Conservation (phyloP, 2,888 invertebrate species). For the Cheilosia urbana region DNA sequence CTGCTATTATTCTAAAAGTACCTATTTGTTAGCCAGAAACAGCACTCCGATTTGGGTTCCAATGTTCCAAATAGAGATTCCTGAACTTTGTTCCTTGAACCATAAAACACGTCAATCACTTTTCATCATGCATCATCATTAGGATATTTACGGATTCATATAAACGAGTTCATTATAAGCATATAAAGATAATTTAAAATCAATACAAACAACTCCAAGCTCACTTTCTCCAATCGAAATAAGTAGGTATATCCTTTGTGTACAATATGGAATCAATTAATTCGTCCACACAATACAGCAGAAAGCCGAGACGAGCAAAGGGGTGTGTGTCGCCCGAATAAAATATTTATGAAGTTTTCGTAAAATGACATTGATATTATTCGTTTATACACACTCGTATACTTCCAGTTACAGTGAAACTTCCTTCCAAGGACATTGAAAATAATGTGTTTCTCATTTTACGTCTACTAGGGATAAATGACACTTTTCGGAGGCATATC, state of each 20-base stretch:
- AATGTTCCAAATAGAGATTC: too few species aligned
- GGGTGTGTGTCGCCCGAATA: constrained; percentile 5
- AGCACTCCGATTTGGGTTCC: too few species aligned
- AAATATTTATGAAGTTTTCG: constrained; percentile 32
- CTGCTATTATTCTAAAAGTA: too few species aligned
- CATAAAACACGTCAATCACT: neutral
- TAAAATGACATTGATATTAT: constrained; percentile 18
- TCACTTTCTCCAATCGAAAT: neutral
- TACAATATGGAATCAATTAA: constrained; percentile 49
- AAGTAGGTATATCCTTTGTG: neutral
- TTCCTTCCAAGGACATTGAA: constrained; percentile 19
- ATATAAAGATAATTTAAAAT: constrained; percentile 25
- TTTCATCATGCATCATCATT: constrained; percentile 23
- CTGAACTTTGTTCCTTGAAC: too few species aligned
- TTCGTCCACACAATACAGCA: constrained; percentile 23
- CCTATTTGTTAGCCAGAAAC: too few species aligned
- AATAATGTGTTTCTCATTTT: constrained; percentile 22
- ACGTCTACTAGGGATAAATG: constrained; percentile 4
- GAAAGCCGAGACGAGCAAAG: too few species aligned
- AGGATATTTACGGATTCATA: neutral
- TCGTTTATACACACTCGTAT: constrained; percentile 18
- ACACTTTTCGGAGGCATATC: constrained; percentile 32
- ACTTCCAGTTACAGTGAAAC: constrained; percentile 27
- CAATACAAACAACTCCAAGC: constrained; percentile 5
- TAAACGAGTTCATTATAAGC: constrained; percentile 22